Percentiles rank a stretch among this genome's conserved stretches.
These are phyloP conservation scores for Bucco capensis DNA, from an alignment of 2,113 vertebrate species.

Conservation along the genomic window DNA sequence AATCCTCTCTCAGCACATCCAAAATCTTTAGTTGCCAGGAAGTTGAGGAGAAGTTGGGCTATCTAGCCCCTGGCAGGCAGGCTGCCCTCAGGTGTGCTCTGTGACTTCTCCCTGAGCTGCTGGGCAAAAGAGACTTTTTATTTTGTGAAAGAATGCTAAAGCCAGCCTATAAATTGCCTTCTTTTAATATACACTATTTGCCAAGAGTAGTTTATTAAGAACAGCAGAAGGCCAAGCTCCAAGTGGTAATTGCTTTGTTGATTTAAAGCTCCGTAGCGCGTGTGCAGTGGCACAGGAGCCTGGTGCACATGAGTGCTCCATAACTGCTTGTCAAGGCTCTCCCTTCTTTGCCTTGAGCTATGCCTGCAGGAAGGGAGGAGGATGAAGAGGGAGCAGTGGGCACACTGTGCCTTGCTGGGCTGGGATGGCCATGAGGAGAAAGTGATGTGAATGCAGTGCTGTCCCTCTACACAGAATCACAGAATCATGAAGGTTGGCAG, in stretches of 20 bases:
- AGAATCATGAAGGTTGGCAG: too few species aligned
- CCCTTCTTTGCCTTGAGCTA: background rate
- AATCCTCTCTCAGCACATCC: accelerated
- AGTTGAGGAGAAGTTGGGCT: background rate
- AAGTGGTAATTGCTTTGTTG: conserved; percentile 73
- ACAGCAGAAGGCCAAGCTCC: conserved; percentile 65
- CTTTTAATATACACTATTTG: conserved; percentile 71
- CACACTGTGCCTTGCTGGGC: background rate
- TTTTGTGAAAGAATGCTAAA: conserved; percentile 35
- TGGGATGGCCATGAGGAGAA: accelerated
- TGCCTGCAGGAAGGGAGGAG: background rate
- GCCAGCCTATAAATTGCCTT: conserved; percentile 51
- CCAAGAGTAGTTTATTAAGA: conserved; percentile 69
- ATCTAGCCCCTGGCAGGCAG: background rate
- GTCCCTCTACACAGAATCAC: background rate
- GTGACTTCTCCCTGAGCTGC: background rate
- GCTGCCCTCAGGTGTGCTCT: background rate
- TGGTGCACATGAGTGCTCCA: conserved; percentile 46
- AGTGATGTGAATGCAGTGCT: background rate
- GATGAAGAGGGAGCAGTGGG: background rate
- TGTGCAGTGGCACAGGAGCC: conserved; percentile 58
- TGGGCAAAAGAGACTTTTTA: background rate
- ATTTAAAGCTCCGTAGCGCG: conserved; percentile 56
- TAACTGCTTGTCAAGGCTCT: conserved; percentile 56
- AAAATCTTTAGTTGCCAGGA: background rate